These are phyloP conservation scores for Eriosoma lanigerum DNA, from an alignment of 1,140 invertebrate species.

Conservation along the genomic window DNA sequence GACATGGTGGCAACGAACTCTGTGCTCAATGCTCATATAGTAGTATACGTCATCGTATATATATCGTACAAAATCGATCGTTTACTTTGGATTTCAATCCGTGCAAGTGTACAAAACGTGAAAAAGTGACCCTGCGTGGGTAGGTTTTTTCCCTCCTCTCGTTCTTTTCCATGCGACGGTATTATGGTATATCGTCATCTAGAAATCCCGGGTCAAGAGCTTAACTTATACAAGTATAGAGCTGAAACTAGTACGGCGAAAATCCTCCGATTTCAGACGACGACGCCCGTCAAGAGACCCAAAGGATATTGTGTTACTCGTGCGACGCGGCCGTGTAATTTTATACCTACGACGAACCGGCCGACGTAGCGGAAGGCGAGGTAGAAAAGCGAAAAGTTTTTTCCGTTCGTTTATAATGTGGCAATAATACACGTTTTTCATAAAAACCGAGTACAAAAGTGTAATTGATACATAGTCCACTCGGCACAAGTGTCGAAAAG, in stretches of 20 bases:
- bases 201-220: conserved; percentile 49
- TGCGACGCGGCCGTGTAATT: conserved; percentile 2
- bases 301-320: conserved; percentile 47
- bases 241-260: neutral
- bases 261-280: conserved; percentile 50
- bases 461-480: conserved; percentile 17
- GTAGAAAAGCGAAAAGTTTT: conserved; percentile 19
- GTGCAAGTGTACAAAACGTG: conserved; percentile 21
- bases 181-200: neutral
- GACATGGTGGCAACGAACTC: neutral
- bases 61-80: conserved; percentile 44
- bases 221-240: neutral
- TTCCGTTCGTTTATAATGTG: neutral
- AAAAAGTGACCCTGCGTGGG: conserved; percentile 23
- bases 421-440: conserved; percentile 6
- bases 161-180: neutral
- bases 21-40: neutral
- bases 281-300: conserved; percentile 50
- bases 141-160: too few species aligned
- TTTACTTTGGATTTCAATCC: conserved; percentile 35
- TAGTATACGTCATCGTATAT: too few species aligned
- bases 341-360: neutral
- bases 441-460: conserved; percentile 3
- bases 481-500: neutral
- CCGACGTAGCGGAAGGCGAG: too few species aligned